These are phyloP conservation scores for Sinhomidia bicolor DNA, from an alignment of 2,888 invertebrate species.

Conservation along the genomic window DNA sequence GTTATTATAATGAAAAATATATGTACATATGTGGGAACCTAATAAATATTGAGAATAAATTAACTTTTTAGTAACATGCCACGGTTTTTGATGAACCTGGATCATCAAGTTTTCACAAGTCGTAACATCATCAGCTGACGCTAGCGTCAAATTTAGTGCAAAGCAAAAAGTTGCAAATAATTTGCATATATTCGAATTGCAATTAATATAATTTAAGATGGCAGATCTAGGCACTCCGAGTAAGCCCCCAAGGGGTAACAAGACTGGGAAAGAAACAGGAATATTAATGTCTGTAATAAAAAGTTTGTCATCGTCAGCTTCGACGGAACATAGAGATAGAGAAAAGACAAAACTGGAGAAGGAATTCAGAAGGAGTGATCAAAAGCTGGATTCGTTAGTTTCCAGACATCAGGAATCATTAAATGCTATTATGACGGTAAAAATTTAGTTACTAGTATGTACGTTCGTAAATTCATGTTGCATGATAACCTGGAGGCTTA, in stretches of 20 bases:
- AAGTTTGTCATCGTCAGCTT: constrained; percentile 96
- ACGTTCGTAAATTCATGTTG: too few species aligned
- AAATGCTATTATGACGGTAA: constrained; percentile 89
- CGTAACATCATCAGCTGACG: background rate
- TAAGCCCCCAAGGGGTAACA: constrained; percentile 93
- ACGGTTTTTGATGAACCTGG: background rate
- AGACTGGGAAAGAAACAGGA: constrained; percentile 93
- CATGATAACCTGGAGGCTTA: too few species aligned
- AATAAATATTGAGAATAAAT: too few species aligned
- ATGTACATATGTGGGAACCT: too few species aligned
- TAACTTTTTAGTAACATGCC: background rate
- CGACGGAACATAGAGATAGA: constrained; percentile 92
- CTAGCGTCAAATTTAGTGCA: background rate
- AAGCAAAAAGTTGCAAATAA: too few species aligned
- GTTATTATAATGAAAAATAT: too few species aligned
- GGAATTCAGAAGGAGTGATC: constrained; percentile 96
- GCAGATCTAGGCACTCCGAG: constrained; percentile 87
- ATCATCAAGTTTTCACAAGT: too few species aligned
- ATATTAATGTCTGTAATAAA: constrained; percentile 97
- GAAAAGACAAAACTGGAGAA: constrained; percentile 96
- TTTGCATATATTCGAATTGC: too few species aligned
- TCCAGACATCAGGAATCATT: constrained; percentile 94
- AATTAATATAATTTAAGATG: constrained; percentile 53
- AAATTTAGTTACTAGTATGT: too few species aligned
- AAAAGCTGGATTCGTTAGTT: constrained; percentile 92